phyloP scores from a whole-genome alignment of 2,888 invertebrate species.

The Platerodrilus igneus region DNA sequence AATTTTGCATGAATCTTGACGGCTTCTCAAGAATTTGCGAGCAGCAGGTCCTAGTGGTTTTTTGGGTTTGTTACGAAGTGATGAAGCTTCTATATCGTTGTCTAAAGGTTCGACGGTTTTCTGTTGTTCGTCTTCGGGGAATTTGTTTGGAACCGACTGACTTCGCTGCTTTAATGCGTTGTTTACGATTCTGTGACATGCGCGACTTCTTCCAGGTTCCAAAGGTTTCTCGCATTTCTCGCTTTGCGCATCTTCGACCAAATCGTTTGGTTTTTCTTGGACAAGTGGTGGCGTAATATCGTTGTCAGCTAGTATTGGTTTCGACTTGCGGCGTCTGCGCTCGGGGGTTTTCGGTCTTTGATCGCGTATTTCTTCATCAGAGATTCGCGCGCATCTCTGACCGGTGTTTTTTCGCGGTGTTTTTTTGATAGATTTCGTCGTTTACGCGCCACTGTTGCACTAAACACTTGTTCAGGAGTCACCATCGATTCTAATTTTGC shows the following conservation, averaged over 20 bases:
- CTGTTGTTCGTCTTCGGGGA: conserved; percentile 54
- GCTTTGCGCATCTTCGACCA: conserved; percentile 37
- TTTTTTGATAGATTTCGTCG: conserved; percentile 59
- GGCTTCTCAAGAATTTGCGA: conserved; percentile 32
- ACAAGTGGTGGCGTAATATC: conserved; percentile 7
- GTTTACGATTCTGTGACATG: conserved; percentile 33
- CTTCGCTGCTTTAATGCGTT: conserved; percentile 50
- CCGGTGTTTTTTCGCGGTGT: conserved; percentile 62
- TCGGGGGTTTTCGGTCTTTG: conserved; percentile 40
- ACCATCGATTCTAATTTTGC: conserved; percentile 40
- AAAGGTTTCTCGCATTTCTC: too few relatives aligned
- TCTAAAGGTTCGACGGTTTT: conserved; percentile 19
- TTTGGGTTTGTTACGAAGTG: conserved; percentile 36
- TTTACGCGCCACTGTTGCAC: conserved; percentile 55
- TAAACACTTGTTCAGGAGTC: conserved; percentile 49
- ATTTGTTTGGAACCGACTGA: conserved; percentile 54
- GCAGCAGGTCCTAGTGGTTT: conserved; percentile 40
- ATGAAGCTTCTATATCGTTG: conserved; percentile 6
- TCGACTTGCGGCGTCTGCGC: conserved; percentile 33
- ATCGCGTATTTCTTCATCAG: conserved; percentile 41
- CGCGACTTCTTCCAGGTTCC: conserved; percentile 32
- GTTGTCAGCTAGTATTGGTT: conserved; percentile 14
- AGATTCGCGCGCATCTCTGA: conserved; percentile 46
- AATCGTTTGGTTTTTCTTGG: conserved; percentile 23
- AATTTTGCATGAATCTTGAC: conserved; percentile 35